Percentiles rank a stretch among this genome's conserved stretches.
These are phyloP conservation scores for Ichneumon xanthorius DNA, from an alignment of 2,888 invertebrate genomes.

Conservation along the genomic window DNA sequence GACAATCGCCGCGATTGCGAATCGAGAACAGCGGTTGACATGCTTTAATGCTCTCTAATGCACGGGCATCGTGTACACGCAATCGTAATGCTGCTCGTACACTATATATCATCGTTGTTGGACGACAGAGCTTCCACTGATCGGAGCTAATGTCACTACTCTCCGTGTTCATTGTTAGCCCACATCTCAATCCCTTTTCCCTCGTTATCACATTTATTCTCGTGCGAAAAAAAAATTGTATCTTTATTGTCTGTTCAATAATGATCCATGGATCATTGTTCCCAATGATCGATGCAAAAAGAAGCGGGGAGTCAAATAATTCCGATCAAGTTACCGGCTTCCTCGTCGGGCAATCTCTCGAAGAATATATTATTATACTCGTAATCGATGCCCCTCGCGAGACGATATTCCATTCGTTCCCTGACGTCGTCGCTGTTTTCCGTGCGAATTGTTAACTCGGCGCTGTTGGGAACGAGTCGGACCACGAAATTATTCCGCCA, in stretches of 20 bases:
- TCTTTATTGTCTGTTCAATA: neutral
- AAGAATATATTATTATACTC: constrained; percentile 56
- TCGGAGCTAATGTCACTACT: constrained; percentile 67
- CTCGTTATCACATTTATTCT: constrained; percentile 7
- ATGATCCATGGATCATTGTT: neutral
- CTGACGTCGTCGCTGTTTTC: constrained; percentile 30
- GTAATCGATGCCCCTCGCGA: constrained; percentile 48
- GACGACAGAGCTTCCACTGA: constrained; percentile 69
- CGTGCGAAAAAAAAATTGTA: constrained; percentile 13
- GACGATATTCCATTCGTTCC: constrained; percentile 53
- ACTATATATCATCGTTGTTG: constrained; percentile 70
- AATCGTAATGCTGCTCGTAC: constrained; percentile 50
- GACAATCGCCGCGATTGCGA: constrained; percentile 67
- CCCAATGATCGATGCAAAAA: neutral
- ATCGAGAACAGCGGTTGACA: constrained; percentile 68
- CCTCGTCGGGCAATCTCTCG: constrained; percentile 61
- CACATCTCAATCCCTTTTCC: constrained; percentile 42
- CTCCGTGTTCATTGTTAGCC: constrained; percentile 57
- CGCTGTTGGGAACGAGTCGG: constrained; percentile 77
- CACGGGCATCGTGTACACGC: constrained; percentile 65
- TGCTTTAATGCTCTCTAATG: constrained; percentile 73
- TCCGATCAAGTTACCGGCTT: constrained; percentile 61
- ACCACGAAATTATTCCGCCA: constrained; percentile 82
- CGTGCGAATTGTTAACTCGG: constrained; percentile 35
- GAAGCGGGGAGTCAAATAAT: constrained; percentile 34